Conservation (phyloP, 1,140 invertebrate genomes). For the Zaprionus inermis region DNA sequence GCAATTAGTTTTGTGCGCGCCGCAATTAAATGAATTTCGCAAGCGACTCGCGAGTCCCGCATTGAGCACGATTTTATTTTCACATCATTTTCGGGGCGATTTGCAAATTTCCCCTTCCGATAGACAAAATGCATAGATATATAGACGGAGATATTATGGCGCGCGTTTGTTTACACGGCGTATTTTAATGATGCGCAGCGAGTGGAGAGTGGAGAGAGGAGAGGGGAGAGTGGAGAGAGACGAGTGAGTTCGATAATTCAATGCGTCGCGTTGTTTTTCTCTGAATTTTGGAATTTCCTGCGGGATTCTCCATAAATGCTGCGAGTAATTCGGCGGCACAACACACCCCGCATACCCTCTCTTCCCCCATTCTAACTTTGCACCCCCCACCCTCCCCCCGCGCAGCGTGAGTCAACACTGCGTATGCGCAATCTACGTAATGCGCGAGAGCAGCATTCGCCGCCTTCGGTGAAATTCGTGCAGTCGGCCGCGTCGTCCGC, state of each 20-base stretch:
- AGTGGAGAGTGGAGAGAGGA: too few relatives aligned
- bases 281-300: not conserved
- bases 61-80: conserved; percentile 28
- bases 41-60: conserved; percentile 19
- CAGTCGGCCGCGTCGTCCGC: not conserved
- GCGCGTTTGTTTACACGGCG: conserved; percentile 6
- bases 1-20: conserved; percentile 35
- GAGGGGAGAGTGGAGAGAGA: too few relatives aligned
- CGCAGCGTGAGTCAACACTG: conserved; percentile 8
- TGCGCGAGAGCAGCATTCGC: not conserved
- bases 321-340: not conserved
- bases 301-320: not conserved
- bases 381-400: not conserved
- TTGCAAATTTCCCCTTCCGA: conserved; percentile 9
- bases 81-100: conserved; percentile 10
- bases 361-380: too few relatives aligned
- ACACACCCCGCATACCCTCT: not conserved
- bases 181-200: conserved; percentile 9
- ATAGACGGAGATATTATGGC: not conserved
- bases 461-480: not conserved
- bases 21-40: conserved; percentile 51
- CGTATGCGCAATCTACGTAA: conserved; percentile 36
- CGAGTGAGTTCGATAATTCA: not conserved
- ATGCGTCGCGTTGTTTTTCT: not conserved
- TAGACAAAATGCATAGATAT: not conserved